Evolutionary conservation across 2,888 invertebrate species (phyloP).

Genomic region (Tenthredo livida): DNA sequence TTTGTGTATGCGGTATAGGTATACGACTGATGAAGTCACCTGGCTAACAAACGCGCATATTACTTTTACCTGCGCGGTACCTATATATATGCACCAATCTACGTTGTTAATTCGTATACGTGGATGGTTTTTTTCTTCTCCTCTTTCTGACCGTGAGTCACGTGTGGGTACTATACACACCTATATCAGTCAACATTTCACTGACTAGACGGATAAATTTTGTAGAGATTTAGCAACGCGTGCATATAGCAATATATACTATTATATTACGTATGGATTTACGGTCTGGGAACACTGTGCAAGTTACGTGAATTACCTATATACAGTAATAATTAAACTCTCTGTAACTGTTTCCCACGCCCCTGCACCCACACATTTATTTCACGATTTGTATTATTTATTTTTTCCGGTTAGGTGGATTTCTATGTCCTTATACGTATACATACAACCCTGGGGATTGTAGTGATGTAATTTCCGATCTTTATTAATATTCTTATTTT

Average conservation of each 20-base stretch:
- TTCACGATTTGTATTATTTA: background rate
- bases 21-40: slow-evolving; percentile 14
- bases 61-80: background rate
- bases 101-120: background rate
- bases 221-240: slow-evolving; percentile 1
- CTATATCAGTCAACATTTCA: background rate
- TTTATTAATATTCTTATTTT: background rate
- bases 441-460: background rate
- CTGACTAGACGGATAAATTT: background rate
- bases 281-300: background rate
- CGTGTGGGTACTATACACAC: background rate
- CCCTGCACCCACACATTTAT: slow-evolving; percentile 3
- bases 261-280: background rate
- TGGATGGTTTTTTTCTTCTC: background rate
- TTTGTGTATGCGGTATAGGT: background rate
- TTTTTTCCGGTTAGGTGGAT: background rate
- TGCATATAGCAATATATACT: background rate
- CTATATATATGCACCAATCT: background rate
- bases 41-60: background rate
- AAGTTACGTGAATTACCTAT: background rate
- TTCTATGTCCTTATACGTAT: background rate
- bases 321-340: slow-evolving; percentile 1
- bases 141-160: background rate
- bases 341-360: slow-evolving; percentile 24
- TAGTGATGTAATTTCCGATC: background rate